A percentile compares a stretch with the other conserved stretches of the same genome.
Conservation (phyloP, 2,113 vertebrate species). For the Bungarus multicinctus region DNA sequence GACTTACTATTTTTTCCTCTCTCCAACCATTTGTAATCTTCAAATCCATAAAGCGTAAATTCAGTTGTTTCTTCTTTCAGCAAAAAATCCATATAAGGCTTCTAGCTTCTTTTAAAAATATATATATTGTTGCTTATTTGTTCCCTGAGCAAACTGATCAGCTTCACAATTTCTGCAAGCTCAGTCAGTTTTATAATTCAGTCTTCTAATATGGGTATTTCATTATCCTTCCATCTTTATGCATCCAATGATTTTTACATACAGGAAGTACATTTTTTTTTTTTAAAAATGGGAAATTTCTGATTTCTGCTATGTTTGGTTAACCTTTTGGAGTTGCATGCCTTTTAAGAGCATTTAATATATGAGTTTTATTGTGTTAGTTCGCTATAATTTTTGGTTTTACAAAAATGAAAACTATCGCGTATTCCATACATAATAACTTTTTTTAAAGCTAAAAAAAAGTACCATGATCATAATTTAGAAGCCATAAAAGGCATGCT, state of each 20-base stretch:
- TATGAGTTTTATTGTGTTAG: neutral
- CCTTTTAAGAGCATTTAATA: neutral
- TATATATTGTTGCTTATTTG: neutral
- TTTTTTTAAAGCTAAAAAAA: neutral
- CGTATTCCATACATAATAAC: neutral
- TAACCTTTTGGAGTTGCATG: neutral
- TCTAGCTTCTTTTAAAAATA: neutral
- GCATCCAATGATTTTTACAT: neutral
- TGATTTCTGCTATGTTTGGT: neutral
- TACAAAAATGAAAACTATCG: neutral
- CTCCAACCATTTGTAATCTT: neutral
- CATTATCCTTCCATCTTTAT: neutral
- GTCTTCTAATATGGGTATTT: neutral
- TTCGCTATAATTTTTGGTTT: neutral
- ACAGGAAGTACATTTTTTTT: neutral
- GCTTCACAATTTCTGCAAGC: neutral
- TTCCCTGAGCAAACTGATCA: neutral
- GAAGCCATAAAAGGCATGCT: neutral
- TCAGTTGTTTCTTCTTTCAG: neutral
- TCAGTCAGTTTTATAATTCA: neutral
- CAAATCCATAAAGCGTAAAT: neutral
- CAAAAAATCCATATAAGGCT: neutral
- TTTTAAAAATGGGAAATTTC: neutral
- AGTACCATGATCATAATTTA: constrained; percentile 29
- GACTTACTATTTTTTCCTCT: neutral